Evolutionary conservation across 2,888 invertebrate genomes (phyloP).

Genomic region (Orgyia antiqua): DNA sequence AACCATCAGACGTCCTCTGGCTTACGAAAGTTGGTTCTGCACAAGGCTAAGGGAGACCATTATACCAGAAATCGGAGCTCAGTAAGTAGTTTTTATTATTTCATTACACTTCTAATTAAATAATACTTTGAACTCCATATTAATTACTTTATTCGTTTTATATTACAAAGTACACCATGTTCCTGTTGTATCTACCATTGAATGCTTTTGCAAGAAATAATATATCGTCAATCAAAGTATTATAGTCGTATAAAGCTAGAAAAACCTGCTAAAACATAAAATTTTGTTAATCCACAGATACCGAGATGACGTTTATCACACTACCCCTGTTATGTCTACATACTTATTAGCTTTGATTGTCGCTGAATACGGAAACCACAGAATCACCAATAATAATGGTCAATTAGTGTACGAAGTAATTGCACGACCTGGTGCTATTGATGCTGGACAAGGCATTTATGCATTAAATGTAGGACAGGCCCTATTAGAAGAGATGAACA

Average conservation of each 20-base stretch:
- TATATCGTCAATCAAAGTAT: too few relatives aligned
- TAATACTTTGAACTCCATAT: too few relatives aligned
- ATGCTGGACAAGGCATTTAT: conserved; percentile 49
- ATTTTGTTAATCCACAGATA: conserved; percentile 49
- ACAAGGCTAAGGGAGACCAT: conserved; percentile 69
- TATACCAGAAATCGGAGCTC: not conserved
- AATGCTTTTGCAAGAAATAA: too few relatives aligned
- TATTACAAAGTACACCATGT: too few relatives aligned
- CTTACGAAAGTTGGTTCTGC: conserved; percentile 73
- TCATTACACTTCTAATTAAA: too few relatives aligned
- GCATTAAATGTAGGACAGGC: conserved; percentile 58
- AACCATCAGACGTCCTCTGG: conserved; percentile 76
- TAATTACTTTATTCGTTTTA: too few relatives aligned
- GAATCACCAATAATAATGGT: conserved; percentile 6
- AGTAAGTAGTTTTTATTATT: too few relatives aligned
- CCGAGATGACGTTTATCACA: conserved; percentile 46
- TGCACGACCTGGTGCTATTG: conserved; percentile 60
- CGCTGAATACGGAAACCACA: conserved; percentile 71
- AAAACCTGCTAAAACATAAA: too few relatives aligned
- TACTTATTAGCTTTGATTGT: conserved; percentile 85
- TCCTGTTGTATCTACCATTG: too few relatives aligned
- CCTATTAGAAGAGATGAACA: conserved; percentile 68
- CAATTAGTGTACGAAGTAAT: conserved; percentile 54
- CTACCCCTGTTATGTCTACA: conserved; percentile 78
- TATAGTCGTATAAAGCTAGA: too few relatives aligned